phyloP scores from a whole-genome alignment of 2,888 invertebrate genomes.

The Nymphalis c-album region DNA sequence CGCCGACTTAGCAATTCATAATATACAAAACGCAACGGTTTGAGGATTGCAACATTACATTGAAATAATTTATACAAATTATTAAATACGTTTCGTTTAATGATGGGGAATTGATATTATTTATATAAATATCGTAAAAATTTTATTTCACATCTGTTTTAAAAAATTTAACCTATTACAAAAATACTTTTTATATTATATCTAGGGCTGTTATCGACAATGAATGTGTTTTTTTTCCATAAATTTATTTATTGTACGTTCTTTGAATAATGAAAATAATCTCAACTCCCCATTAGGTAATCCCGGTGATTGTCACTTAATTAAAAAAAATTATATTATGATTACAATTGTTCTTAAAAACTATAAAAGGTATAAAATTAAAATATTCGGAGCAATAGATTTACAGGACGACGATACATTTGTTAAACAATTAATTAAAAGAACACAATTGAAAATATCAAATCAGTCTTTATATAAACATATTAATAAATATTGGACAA shows the following conservation, averaged over 20 bases:
- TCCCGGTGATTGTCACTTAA: conserved; percentile 7
- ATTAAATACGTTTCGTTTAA: neutral
- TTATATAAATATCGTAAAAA: conserved; percentile 20
- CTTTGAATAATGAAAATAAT: conserved; percentile 28
- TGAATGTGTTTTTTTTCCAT: conserved; percentile 13
- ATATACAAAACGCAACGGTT: conserved; percentile 42
- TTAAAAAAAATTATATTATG: conserved; percentile 21
- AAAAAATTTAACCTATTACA: conserved; percentile 29
- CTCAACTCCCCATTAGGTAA: conserved; percentile 28
- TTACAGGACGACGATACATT: conserved; percentile 38
- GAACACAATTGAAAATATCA: conserved; percentile 54
- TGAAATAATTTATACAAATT: conserved; percentile 22
- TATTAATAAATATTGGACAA: conserved; percentile 45
- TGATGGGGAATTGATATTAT: conserved; percentile 35
- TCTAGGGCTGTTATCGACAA: conserved; percentile 23
- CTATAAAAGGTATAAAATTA: conserved; percentile 27
- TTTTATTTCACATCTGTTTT: conserved; percentile 16
- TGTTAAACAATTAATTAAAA: conserved; percentile 46
- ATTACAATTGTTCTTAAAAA: conserved; percentile 27
- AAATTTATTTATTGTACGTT: conserved; percentile 23
- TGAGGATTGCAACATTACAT: conserved; percentile 34
- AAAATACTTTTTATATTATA: conserved; percentile 25
- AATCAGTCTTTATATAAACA: conserved; percentile 67
- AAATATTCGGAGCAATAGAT: conserved; percentile 26
- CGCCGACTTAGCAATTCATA: conserved; percentile 42